Conservation (phyloP, 2,888 invertebrate species). For the Callosobruchus maculatus region DNA sequence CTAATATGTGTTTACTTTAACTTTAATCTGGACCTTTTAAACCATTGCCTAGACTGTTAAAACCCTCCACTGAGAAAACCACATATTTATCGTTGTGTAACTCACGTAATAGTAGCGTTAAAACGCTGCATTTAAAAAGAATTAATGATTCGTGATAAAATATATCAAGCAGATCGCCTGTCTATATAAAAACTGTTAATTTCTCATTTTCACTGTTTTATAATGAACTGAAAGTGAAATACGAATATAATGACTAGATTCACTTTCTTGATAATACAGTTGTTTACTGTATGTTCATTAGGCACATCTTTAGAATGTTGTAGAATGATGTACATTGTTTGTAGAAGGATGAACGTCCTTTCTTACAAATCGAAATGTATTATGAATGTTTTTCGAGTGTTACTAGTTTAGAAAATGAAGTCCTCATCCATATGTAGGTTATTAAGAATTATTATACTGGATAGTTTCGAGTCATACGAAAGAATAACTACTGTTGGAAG, state of each 20-base stretch:
- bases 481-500: too few relatives aligned
- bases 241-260: neutral
- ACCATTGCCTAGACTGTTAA: neutral
- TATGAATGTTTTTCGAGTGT: too few relatives aligned
- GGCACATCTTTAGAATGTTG: neutral
- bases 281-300: neutral
- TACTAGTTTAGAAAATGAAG: too few relatives aligned
- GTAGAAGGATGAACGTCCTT: too few relatives aligned
- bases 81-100: neutral
- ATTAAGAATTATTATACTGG: too few relatives aligned
- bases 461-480: too few relatives aligned
- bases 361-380: too few relatives aligned
- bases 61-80: neutral
- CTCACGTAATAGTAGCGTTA: neutral
- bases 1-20: too few relatives aligned
- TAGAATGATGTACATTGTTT: neutral
- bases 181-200: neutral
- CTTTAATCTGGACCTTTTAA: too few relatives aligned
- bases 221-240: neutral
- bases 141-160: neutral
- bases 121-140: neutral
- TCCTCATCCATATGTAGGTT: too few relatives aligned
- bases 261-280: neutral
- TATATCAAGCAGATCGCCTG: neutral
- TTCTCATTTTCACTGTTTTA: neutral